Evolutionary conservation across 2,113 vertebrate genomes (phyloP).

Genomic region (Callospermophilus lateralis): DNA sequence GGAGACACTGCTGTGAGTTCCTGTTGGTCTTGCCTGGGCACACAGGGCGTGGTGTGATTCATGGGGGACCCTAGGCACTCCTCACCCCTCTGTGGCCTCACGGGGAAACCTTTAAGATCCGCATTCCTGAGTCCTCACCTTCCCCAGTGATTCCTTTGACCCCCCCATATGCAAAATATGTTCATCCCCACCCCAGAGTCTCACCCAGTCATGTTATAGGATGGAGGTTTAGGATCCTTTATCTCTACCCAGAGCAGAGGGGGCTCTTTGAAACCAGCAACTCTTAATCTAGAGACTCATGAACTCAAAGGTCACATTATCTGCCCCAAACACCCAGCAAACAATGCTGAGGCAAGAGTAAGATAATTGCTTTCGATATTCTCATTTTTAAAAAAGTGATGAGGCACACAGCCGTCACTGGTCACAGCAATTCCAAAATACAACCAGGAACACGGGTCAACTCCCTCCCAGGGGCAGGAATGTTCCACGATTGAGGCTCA

Average conservation of each 20-base stretch:
- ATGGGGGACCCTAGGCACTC: accelerated
- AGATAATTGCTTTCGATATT: neutral
- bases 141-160: neutral
- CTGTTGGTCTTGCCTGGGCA: neutral
- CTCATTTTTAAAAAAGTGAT: neutral
- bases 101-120: neutral
- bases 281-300: neutral
- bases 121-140: neutral
- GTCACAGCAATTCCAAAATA: neutral
- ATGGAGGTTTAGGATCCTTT: neutral
- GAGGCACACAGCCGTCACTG: neutral
- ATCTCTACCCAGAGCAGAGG: neutral
- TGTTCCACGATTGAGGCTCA: neutral
- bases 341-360: neutral
- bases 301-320: neutral
- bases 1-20: neutral
- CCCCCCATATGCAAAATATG: neutral
- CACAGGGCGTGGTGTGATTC: neutral
- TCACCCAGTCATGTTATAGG: neutral
- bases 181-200: neutral
- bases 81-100: neutral
- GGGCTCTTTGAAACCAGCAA: neutral
- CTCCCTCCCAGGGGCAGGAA: neutral
- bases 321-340: neutral
- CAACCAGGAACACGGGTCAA: neutral